Evolutionary conservation across 2,888 invertebrate genomes (phyloP).

Genomic region (Stegana nigrithorax): DNA sequence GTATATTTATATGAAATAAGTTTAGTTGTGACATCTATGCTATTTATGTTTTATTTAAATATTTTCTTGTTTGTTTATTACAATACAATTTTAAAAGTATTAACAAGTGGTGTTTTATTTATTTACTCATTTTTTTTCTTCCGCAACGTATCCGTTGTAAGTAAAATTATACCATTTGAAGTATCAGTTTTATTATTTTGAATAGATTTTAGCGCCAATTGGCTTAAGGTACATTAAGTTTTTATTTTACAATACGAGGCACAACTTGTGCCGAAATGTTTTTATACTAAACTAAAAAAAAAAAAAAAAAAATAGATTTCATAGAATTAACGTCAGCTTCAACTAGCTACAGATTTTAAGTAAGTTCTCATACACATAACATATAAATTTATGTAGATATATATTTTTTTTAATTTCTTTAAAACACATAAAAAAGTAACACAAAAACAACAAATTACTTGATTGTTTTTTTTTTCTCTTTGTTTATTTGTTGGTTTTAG

Average conservation of each 20-base stretch:
- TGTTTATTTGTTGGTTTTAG: background rate
- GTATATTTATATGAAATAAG: background rate
- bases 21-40: background rate
- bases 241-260: constrained; percentile 12
- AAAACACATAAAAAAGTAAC: background rate
- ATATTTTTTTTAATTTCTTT: background rate
- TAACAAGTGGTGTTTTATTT: constrained; percentile 15
- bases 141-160: background rate
- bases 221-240: constrained; percentile 68
- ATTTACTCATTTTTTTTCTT: constrained; percentile 1
- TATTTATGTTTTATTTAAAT: background rate
- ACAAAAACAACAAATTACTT: background rate
- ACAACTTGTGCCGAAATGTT: background rate
- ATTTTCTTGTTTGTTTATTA: background rate
- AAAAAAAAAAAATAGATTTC: background rate
- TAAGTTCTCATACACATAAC: too few species aligned
- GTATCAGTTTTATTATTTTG: constrained; percentile 37
- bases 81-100: background rate
- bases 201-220: constrained; percentile 66
- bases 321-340: too few species aligned
- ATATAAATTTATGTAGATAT: too few species aligned
- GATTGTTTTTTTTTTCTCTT: background rate
- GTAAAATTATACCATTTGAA: too few species aligned
- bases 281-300: background rate
- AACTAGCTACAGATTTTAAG: background rate